Evolutionary conservation across 2,797 vertebrate species (phyloP), one percentile per base, ranked within the genome.

Genomic region (Alectoris magna): DNA sequence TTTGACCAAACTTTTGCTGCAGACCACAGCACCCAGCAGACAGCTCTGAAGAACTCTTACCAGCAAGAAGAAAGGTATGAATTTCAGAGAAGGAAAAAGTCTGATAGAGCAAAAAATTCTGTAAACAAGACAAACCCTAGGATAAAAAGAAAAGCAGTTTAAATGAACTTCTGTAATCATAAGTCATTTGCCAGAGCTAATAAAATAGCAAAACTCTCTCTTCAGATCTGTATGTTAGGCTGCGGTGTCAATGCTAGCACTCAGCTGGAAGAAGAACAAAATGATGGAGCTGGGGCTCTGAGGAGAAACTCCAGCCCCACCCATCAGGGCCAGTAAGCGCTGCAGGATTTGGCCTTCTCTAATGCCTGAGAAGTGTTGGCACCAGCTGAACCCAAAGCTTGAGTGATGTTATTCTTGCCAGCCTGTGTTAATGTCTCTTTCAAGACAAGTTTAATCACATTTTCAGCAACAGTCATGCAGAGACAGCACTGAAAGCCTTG

Each of bases 351-450:
- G 51, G 55, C 55, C 29, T 80, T 60, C 49, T 67, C 29, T 36
- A 23, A 41, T n/a, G 49, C 70, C 79, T 60, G 39, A 74, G 79
- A 88, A 73, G 60, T 70, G 76, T 72, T 84, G 91, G 67, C 78
- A 87, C 53, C 81, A 72, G 59, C 83, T 81, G 89, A 88, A 91
- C 51, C 43, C 59, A 69, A 67, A 76, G 70, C 60, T 79, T 68
- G 70, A 94, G 74, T 53, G 92, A 76, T 76, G 82, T 81, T 91
- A 85, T 60, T 44, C 84, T 84, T 93, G 92, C 63, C 89, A 94
- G 14, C 63, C 76, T 60, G 48, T 29, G 63, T 91, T 89, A 88
- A 17, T 9, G 2, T 92, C 92, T 81, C 64, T 68, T 85, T 89
- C 77, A 81, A 73, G 88, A 70, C 60, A 62, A 43, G 23, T 92